Percentiles rank a stretch among this genome's conserved stretches.
Evolutionary conservation across 2,113 vertebrate species (phyloP).

Genomic region (Tretioscincus oriximinensis): DNA sequence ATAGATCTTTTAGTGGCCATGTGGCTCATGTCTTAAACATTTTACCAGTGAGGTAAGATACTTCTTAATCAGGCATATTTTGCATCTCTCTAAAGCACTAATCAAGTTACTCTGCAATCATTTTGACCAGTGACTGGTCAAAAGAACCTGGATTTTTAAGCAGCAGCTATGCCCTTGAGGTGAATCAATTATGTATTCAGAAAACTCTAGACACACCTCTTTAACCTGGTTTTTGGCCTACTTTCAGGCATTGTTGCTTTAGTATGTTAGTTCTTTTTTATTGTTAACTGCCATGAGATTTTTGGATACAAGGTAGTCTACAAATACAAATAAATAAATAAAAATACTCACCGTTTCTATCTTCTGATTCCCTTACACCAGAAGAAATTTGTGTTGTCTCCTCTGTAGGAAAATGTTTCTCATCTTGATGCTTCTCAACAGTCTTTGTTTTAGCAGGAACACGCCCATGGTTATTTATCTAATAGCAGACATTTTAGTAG

Average conservation of each 20-base stretch:
- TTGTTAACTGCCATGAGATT: too few species aligned
- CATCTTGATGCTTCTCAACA: conserved; percentile 54
- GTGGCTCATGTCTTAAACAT: too few species aligned
- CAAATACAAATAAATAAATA: not conserved
- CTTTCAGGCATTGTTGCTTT: too few species aligned
- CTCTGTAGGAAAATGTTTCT: conserved; percentile 57
- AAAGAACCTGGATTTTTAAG: not conserved
- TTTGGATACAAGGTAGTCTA: too few species aligned
- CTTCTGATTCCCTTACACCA: conserved; percentile 73
- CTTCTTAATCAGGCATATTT: too few species aligned
- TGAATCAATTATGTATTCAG: too few species aligned
- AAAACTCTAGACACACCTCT: too few species aligned
- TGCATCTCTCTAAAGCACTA: not conserved
- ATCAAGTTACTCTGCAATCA: not conserved
- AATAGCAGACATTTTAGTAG: not conserved
- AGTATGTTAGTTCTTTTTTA: too few species aligned
- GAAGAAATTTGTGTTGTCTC: conserved; percentile 65
- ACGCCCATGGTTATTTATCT: conserved; percentile 75
- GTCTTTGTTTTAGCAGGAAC: conserved; percentile 60
- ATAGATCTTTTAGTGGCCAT: too few species aligned
- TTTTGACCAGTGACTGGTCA: not conserved
- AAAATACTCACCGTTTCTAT: conserved; percentile 77
- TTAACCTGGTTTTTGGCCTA: too few species aligned
- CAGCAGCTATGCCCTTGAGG: too few species aligned
- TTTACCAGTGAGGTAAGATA: too few species aligned